Conservation (phyloP, 2,888 invertebrate genomes). For the Cheilosia soror region DNA sequence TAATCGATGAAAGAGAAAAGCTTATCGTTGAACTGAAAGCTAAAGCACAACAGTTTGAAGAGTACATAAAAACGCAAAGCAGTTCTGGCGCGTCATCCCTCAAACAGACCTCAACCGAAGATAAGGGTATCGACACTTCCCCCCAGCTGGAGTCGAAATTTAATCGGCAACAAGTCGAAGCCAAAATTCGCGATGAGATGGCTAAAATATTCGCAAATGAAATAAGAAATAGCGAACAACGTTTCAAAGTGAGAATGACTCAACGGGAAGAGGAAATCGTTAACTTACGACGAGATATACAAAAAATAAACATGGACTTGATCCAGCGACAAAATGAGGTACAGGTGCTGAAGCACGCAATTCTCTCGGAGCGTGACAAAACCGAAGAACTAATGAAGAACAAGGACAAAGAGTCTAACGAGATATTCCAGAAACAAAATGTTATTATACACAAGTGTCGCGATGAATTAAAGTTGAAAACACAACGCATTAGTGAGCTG, state of each 20-base stretch:
- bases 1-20: conserved; percentile 86
- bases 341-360: conserved; percentile 82
- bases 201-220: conserved; percentile 87
- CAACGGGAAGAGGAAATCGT: conserved; percentile 79
- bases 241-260: conserved; percentile 83
- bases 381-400: conserved; percentile 79
- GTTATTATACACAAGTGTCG: conserved; percentile 79
- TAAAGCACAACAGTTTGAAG: conserved; percentile 87
- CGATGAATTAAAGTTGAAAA: conserved; percentile 83
- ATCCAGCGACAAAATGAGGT: conserved; percentile 81
- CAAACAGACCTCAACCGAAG: conserved; percentile 57
- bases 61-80: conserved; percentile 86
- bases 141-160: conserved; percentile 81
- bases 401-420: conserved; percentile 78
- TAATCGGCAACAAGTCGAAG: conserved; percentile 79
- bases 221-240: conserved; percentile 86
- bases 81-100: conserved; percentile 78
- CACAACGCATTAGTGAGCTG: conserved; percentile 82
- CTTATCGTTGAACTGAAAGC: conserved; percentile 86
- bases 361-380: conserved; percentile 82
- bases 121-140: conserved; percentile 81
- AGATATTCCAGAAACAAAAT: conserved; percentile 78
- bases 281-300: conserved; percentile 79
- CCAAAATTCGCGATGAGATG: conserved; percentile 87
- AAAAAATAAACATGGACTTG: conserved; percentile 78